Base-by-base conservation (phyloP, 2,113 vertebrate genomes). In the Onychorhynchus coronatus region DNA sequence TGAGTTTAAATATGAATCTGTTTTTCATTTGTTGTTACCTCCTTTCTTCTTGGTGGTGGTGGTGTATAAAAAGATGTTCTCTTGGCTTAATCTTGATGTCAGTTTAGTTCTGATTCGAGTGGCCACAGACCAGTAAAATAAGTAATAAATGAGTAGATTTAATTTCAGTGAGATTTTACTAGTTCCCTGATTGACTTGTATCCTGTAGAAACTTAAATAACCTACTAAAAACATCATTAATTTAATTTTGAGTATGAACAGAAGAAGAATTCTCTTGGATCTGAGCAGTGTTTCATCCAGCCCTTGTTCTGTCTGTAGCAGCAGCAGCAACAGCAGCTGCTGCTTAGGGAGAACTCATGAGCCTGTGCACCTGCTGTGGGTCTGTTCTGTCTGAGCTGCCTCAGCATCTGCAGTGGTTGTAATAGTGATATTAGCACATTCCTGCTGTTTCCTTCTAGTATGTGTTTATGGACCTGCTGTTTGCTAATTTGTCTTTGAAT, bases 391-490 rank as follows among this genome's bases (percentile, higher is more conserved):
- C 14, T 39, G 89, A 79, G 75, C 94, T 83, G 79, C 75, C 70
- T 79, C 89, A 83, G 75, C 82, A 67, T 42, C 82, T 71, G 82
- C 47, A 63, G 2, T 2, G 39, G 28, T 22, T 95, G 42, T 62
- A 68, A 30, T 12, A 33, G 37, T 73, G 85, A 14, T 41, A 35
- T 35, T n/a, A 74, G 66, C 21, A 41, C 28, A 12, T 39, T 63
- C 74, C 85, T 85, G 78, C 94, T 85, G 61, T 23, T 67, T 63
- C 39, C 52, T 44, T 92, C 66, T 52, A 27, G 23, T 28, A 0
- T 67, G 33, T 92, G 47, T 88, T 95, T 82, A n/a, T 72, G 66
- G 56, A 35, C 85, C 82, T 95, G 79, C 79, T 93, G 91, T 41
- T 92, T 90, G n/a, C 41, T 88, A 62, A 92, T 88, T 88, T 90